These are phyloP conservation scores for Macrosiphum euphorbiae DNA, from an alignment of 2,888 invertebrate species.

Conservation along the genomic window DNA sequence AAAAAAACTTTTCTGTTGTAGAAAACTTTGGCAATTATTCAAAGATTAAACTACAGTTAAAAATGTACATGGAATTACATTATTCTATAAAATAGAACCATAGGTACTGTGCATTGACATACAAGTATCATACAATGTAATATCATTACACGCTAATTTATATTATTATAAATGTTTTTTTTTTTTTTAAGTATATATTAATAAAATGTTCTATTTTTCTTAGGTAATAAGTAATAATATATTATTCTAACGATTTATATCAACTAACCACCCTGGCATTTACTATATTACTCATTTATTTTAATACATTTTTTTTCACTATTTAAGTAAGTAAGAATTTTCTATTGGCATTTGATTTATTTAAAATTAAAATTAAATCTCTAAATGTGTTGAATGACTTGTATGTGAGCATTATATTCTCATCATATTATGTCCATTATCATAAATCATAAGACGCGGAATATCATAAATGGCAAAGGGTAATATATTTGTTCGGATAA, in stretches of 20 bases:
- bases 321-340: neutral
- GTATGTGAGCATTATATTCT: neutral
- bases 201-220: neutral
- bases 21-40: constrained; percentile 32
- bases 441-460: no score
- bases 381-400: neutral
- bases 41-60: constrained; percentile 16
- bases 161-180: neutral
- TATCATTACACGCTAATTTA: neutral
- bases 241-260: neutral
- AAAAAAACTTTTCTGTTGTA: neutral
- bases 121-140: neutral
- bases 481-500: no score
- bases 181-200: neutral
- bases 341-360: neutral
- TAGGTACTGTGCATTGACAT: neutral
- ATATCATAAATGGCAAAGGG: no score
- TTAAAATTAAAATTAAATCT: neutral
- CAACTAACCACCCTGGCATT: neutral
- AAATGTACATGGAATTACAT: neutral
- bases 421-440: neutral
- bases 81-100: neutral
- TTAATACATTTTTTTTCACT: neutral
- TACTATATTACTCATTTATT: neutral
- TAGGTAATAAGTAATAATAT: neutral